Base-by-base conservation (phyloP, 2,113 vertebrate species). In the Cromileptes altivelis region DNA sequence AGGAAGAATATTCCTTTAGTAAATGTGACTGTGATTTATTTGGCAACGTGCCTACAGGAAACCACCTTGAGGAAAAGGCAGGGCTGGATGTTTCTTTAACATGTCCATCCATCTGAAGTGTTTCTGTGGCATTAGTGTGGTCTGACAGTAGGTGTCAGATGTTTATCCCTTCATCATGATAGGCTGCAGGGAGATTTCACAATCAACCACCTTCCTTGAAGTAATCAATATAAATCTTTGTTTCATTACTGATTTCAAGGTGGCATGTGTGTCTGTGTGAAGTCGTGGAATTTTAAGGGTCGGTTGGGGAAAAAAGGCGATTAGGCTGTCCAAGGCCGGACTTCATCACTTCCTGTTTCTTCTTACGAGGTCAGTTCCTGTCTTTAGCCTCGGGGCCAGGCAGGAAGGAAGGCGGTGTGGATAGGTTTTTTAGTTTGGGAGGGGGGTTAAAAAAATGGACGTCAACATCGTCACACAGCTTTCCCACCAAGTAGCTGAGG, bases 301-400 rank as follows among this genome's bases (percentile, higher is more conserved):
- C 37, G 60, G 63, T 84, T 68, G 58, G 80, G n/a, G 6, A 37
- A 85, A 76, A 78, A 85, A 60, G 60, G 21, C n/a, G 78, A 88
- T 83, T 80, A 90, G 72, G 81, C 79, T 53, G 73, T 86, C 90
- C 87, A 78, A 86, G 84, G 91, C 78, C 62, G 64, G 82, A 75
- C 89, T 89, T 86, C 91, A 92, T 95, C 92, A 93, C 93, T 95
- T 96, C 94, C 94, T 94, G 92, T 94, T 95, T 92, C 93, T 93
- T 92, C 87, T 92, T 88, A 91, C 92, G 72, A 93, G 94, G 93
- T 94, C 92, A 94, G 85, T 95, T 95, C 94, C 95, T 93, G 94
- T 81, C 93, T 93, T 85, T 88, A 74, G 91, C 85, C 86, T 68
- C 73, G 17, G 84, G 73, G 88, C 85, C 80, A 72, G 78, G 82